Conservation (phyloP, 2,888 invertebrate species). For the Catotricha subobsoleta region DNA sequence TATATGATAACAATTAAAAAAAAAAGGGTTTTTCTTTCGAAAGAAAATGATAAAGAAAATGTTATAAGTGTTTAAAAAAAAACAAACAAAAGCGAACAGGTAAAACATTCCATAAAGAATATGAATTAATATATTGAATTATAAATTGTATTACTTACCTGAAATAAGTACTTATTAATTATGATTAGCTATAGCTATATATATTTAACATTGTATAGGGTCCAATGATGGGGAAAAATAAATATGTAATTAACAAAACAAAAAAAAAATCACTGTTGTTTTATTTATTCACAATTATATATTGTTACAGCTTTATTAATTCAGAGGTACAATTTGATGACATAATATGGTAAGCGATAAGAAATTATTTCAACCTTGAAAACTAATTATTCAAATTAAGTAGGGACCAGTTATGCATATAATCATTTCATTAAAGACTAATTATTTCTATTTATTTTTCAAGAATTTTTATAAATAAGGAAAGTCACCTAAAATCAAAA, state of each 20-base stretch:
- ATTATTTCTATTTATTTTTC: no score
- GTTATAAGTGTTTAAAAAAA: not conserved
- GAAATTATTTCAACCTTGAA: no score
- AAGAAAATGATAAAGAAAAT: not conserved
- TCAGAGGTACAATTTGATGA: no score
- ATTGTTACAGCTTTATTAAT: no score
- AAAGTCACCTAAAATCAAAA: no score
- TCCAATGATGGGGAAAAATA: conserved; percentile 8
- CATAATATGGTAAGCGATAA: no score
- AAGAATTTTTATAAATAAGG: no score
- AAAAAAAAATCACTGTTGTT: no score
- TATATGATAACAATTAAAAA: not conserved
- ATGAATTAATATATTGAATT: not conserved
- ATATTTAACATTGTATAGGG: conserved; percentile 7
- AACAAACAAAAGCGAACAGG: not conserved
- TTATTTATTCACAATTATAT: no score
- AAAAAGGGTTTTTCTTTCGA: not conserved
- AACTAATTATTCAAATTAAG: no score
- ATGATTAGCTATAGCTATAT: conserved; percentile 8
- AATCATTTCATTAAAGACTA: no score
- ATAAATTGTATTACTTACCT: not conserved
- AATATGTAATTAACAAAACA: not conserved
- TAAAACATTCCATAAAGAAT: not conserved
- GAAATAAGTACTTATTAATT: conserved; percentile 6
- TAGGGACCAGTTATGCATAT: no score